Evolutionary conservation across 1,140 invertebrate species (phyloP), one percentile per base, ranked within the genome.

Genomic region (Oryctes rhinoceros): DNA sequence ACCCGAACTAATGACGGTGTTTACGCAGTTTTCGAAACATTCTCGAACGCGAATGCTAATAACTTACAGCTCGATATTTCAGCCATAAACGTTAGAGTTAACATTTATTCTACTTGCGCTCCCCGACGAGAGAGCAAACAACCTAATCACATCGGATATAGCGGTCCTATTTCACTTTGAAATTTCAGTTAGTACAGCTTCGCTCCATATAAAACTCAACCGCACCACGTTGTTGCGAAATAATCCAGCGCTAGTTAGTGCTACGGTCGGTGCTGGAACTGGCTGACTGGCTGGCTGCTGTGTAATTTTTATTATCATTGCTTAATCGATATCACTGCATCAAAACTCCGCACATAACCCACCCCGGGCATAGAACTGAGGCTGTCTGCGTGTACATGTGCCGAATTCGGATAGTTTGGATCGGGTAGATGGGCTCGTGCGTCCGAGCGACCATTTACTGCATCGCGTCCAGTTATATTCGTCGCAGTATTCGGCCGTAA

Each of bases 11-110:
- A 53, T 53, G 49, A 53, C n/a, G 13, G n/a, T 53, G 49, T 53
- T 53, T 53, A 53, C 49, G 49, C 49, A 53, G 49, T 53, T 53
- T n/a, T 53, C 49, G n/a, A 53, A 53, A 53, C 49, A 53, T 53
- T 53, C 49, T 13, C 13, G 49, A 53, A 53, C 49, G n/a, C 49
- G 49, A 53, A 53, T 0, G 4, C 49, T 4, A 53, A 53, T 53
- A 53, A 53, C 49, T 53, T 53, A 53, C 49, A 53, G 39, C 49
- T 13, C 13, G n/a, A 53, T 53, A 53, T 53, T 53, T 53, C 49
- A 13, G 13, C 49, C 11, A 13, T 53, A 53, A 53, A 53, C 49
- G n/a, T 53, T 53, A 53, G 4, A 53, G 49, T 53, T 53, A 53
- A 53, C 49, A 53, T 53, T 53, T 53, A 53, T 53, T 53, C 39